phyloP scores from a whole-genome alignment of 2,797 vertebrate genomes.

The Avahi laniger region DNA sequence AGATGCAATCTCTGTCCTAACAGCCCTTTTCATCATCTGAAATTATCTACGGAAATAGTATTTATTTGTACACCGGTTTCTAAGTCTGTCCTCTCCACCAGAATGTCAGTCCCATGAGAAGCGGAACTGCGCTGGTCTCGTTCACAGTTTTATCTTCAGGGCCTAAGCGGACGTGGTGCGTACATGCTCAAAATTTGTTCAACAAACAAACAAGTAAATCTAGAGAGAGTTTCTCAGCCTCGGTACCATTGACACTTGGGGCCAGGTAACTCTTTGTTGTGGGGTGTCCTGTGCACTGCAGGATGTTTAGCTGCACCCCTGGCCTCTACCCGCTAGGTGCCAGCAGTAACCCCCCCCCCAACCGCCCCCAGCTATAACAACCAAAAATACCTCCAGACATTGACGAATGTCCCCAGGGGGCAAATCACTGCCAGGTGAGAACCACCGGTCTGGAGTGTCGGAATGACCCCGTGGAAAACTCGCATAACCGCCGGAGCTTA shows the following conservation, averaged over 20 bases:
- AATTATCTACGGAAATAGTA: background rate
- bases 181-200: background rate
- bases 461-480: fast-evolving
- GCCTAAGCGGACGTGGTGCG: fast-evolving
- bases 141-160: background rate
- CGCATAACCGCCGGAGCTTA: background rate
- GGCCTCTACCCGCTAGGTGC: background rate
- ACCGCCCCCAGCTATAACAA: background rate
- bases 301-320: background rate
- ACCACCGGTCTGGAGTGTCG: background rate
- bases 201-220: background rate
- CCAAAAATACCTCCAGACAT: background rate
- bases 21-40: background rate
- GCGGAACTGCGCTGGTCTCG: fast-evolving
- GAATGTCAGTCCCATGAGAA: fast-evolving
- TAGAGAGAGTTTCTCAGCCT: background rate
- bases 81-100: background rate
- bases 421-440: background rate
- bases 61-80: background rate
- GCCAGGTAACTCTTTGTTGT: background rate
- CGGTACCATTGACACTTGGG: fast-evolving
- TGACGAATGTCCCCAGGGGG: background rate
- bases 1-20: fast-evolving
- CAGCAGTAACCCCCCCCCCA: background rate
- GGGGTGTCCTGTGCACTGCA: fast-evolving